Base-by-base conservation (phyloP, 2,113 vertebrate species). In the Cebidichthys violaceus region DNA sequence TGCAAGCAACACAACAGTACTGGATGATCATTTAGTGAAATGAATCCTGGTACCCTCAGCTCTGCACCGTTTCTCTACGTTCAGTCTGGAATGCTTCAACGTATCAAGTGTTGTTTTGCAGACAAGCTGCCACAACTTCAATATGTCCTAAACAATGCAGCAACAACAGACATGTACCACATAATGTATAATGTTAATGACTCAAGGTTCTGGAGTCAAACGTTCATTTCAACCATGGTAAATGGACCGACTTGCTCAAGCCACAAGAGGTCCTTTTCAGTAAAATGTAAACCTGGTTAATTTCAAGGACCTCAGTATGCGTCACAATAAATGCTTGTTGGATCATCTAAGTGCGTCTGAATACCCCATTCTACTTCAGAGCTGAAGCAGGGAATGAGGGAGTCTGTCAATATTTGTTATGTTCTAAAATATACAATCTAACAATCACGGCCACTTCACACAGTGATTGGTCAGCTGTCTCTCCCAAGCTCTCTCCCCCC, bases 21-120 rank as follows among this genome's bases (percentile, higher is more conserved):
- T 77, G 47, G 81, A 64, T 55, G 20, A 29, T 75, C 31, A 18
- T 70, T 65, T 18, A 29, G 47, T 77, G 66, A 74, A 64, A 78
- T 43, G 31, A 84, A 72, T 31, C 35, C 47, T 35, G 55, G 59
- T 24, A 4, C 75, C 27, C 6, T 55, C 67, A 76, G 59, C 24
- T 10, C 47, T 68, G 45, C 20, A 18, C 54, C 2, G 5, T 14
- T 5, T 70, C 55, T 77, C 43, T 50, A 6, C 11, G 0, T 47
- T 86, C 90, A 89, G 83, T 73, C 82, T 84, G 83, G 82, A 86
- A 83, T 55, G 78, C n/a, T 14, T 79, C 13, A 10, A 41, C 9
- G 13, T 22, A 20, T 47, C 18, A 22, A 6, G 4, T 31, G 50
- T 47, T 37, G 59, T 17, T 37, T 24, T 29, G 39, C 52, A 47